These are phyloP conservation scores for Scaptodrosophila lebanonensis DNA, from an alignment of 1,140 invertebrate genomes.

Conservation along the genomic window DNA sequence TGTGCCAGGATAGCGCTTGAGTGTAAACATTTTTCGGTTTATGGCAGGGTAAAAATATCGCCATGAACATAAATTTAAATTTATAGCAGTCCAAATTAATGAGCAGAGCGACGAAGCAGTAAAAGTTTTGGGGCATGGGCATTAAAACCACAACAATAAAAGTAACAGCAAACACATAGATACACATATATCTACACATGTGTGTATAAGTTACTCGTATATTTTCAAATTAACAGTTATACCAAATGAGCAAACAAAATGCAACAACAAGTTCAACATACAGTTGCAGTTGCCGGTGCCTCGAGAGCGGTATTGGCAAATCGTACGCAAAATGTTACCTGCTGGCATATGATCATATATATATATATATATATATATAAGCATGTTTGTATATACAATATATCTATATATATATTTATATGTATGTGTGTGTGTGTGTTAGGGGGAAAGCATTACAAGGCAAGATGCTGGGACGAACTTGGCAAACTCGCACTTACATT, in stretches of 20 bases:
- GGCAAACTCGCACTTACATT: background rate
- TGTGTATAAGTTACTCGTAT: background rate
- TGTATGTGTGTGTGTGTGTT: constrained; percentile 7
- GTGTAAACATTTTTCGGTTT: constrained; percentile 49
- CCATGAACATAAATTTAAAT: constrained; percentile 49
- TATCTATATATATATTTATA: constrained; percentile 1
- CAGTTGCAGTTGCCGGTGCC: constrained; percentile 12
- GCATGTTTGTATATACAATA: constrained; percentile 17
- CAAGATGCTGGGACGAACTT: constrained; percentile 23
- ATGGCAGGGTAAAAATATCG: constrained; percentile 38
- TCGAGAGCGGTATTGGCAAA: constrained; percentile 26
- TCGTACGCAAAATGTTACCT: constrained; percentile 36
- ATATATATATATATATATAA: no score
- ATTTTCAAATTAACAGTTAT: constrained; percentile 38
- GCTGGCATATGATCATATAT: constrained; percentile 4
- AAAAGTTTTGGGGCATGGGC: constrained; percentile 28
- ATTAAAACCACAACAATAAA: constrained; percentile 1
- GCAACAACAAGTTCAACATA: constrained; percentile 28
- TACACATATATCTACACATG: constrained; percentile 1
- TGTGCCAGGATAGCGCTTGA: constrained; percentile 25
- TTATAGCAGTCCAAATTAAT: constrained; percentile 49
- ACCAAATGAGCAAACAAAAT: constrained; percentile 47
- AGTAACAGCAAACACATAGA: constrained; percentile 1
- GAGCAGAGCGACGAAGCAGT: constrained; percentile 26
- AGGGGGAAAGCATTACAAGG: constrained; percentile 35